Conservation (phyloP, 2,888 invertebrate genomes). For the Synanthedon andrenaeformis region DNA sequence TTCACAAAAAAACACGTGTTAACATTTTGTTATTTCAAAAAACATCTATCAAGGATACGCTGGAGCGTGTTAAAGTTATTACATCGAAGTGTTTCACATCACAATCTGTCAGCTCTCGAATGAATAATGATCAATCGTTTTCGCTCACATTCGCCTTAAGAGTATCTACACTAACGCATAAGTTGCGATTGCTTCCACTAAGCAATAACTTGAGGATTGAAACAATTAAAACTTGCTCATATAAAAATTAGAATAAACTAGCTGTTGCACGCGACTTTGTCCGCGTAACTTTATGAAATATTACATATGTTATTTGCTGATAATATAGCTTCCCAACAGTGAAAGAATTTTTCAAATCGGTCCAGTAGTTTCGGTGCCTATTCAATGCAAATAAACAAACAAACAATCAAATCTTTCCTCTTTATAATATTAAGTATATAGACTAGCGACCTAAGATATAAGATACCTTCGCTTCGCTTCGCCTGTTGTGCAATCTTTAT, state of each 20-base stretch:
- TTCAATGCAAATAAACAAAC: no score
- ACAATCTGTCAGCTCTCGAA: slow-evolving; percentile 51
- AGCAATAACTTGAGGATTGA: not conserved
- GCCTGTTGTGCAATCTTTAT: no score
- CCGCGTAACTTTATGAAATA: no score
- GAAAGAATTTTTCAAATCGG: no score
- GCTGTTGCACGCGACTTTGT: no score
- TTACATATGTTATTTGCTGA: no score
- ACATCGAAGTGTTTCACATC: slow-evolving; percentile 51
- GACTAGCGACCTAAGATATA: no score
- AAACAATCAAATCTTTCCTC: no score
- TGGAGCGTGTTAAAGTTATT: slow-evolving; percentile 47
- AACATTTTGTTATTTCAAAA: slow-evolving; percentile 38
- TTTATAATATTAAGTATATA: no score
- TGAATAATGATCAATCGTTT: slow-evolving; percentile 55
- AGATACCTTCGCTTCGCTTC: no score
- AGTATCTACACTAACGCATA: slow-evolving; percentile 32
- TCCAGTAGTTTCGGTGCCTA: no score
- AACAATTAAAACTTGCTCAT: not conserved
- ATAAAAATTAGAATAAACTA: not conserved
- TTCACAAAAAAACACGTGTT: slow-evolving; percentile 27
- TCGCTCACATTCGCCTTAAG: slow-evolving; percentile 40
- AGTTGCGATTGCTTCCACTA: slow-evolving; percentile 20
- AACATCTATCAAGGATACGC: slow-evolving; percentile 32
- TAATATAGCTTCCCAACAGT: no score